phyloP scores from a whole-genome alignment of 2,888 invertebrate genomes.

The Platycheirus albimanus region DNA sequence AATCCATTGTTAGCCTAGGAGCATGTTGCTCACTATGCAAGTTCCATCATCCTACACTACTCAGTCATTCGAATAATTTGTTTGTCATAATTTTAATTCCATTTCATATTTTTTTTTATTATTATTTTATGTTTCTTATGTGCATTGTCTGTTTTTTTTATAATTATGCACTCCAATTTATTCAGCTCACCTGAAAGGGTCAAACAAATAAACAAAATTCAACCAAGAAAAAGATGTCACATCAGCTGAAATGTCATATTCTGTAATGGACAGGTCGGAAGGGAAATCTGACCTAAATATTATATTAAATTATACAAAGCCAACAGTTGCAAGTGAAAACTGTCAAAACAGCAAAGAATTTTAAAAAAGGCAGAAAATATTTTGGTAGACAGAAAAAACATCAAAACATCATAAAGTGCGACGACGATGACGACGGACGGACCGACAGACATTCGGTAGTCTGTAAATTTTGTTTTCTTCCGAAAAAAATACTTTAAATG shows the following conservation, averaged over 20 bases:
- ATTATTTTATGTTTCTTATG: neutral
- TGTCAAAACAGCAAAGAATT: constrained; percentile 40
- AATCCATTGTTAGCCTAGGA: constrained; percentile 56
- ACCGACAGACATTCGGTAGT: neutral
- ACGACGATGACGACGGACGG: neutral
- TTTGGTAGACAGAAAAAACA: constrained; percentile 4
- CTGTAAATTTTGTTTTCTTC: too few relatives aligned
- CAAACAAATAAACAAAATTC: constrained; percentile 42
- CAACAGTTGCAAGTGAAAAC: constrained; percentile 38
- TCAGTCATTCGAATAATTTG: constrained; percentile 38
- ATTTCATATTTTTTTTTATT: neutral
- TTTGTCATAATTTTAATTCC: constrained; percentile 41
- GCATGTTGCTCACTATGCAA: constrained; percentile 63
- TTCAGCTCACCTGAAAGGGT: constrained; percentile 59
- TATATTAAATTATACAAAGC: constrained; percentile 1
- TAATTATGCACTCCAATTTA: constrained; percentile 51
- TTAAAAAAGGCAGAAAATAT: constrained; percentile 1
- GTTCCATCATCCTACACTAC: constrained; percentile 42
- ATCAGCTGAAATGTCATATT: constrained; percentile 60
- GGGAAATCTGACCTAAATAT: constrained; percentile 54
- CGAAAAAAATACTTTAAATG: constrained; percentile 36
- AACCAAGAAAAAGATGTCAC: constrained; percentile 56
- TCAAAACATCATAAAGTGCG: constrained; percentile 17
- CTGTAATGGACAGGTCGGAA: constrained; percentile 32
- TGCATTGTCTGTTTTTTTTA: neutral